A percentile compares a stretch with the other conserved stretches of the same genome.
These are phyloP conservation scores for Ivindomyrus marchei DNA, from an alignment of 2,113 vertebrate species.

Conservation along the genomic window DNA sequence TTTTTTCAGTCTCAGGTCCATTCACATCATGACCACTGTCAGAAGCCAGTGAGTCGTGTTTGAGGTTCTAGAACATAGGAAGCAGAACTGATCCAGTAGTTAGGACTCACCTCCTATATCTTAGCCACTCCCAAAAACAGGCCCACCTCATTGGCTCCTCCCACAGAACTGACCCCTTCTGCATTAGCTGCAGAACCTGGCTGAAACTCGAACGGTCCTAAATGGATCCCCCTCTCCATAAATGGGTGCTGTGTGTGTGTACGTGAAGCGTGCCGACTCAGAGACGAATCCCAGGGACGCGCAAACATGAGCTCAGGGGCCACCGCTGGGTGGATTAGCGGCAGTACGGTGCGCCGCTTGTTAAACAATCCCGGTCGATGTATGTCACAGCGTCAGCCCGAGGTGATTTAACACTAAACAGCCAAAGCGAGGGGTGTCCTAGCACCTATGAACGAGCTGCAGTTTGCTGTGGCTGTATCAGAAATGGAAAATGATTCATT, in stretches of 20 bases:
- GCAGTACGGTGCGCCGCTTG: not conserved
- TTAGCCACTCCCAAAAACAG: not conserved
- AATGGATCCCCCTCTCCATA: slow-evolving; percentile 3
- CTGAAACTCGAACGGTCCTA: not conserved
- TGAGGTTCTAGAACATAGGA: not conserved
- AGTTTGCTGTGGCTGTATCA: not conserved
- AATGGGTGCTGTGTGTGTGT: slow-evolving; percentile 38
- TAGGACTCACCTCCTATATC: not conserved
- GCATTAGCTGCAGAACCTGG: not conserved
- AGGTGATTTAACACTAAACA: not conserved
- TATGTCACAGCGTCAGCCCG: not conserved
- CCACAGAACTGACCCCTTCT: not conserved
- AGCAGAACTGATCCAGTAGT: not conserved
- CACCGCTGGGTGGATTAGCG: not conserved
- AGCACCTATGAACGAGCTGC: not conserved
- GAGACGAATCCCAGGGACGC: slow-evolving; percentile 48
- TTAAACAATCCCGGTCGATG: slow-evolving; percentile 10
- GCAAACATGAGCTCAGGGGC: slow-evolving; percentile 24
- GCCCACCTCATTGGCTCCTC: not conserved
- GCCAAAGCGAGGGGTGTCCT: not conserved
- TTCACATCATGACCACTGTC: not conserved
- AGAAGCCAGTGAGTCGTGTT: not conserved
- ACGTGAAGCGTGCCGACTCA: slow-evolving; percentile 5
- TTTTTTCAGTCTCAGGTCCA: not conserved
- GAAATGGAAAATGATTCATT: not conserved